phyloP scores from a whole-genome alignment of 2,797 vertebrate species.

The Platyrinchus mystaceus region DNA sequence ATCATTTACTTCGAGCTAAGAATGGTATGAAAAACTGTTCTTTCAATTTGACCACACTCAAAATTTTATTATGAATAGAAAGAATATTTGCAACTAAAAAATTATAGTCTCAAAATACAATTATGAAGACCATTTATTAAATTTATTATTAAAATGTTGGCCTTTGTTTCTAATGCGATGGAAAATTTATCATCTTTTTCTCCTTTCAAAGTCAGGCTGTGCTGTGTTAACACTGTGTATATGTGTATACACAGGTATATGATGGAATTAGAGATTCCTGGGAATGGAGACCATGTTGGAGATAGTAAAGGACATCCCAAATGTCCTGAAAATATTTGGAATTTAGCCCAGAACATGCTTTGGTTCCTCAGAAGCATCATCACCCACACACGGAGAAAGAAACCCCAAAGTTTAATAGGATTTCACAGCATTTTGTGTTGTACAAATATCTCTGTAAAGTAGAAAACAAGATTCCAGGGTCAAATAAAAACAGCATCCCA shows the following conservation, averaged over 20 bases:
- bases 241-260: neutral
- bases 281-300: neutral
- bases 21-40: neutral
- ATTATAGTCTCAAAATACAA: neutral
- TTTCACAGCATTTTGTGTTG: neutral
- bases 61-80: neutral
- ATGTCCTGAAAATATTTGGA: neutral
- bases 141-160: neutral
- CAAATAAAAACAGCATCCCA: neutral
- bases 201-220: neutral
- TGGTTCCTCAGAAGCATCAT: neutral
- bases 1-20: neutral
- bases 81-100: neutral
- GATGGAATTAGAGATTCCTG: neutral
- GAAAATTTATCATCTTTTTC: neutral
- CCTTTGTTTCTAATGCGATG: neutral
- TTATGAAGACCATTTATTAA: neutral
- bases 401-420: neutral
- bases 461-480: neutral
- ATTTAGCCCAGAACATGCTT: accelerated
- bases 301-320: neutral
- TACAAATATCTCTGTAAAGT: neutral
- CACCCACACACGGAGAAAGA: neutral
- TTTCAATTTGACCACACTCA: neutral
- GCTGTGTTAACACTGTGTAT: neutral